These are phyloP conservation scores for Odontothrips loti DNA, from an alignment of 2,888 invertebrate genomes.

Conservation along the genomic window DNA sequence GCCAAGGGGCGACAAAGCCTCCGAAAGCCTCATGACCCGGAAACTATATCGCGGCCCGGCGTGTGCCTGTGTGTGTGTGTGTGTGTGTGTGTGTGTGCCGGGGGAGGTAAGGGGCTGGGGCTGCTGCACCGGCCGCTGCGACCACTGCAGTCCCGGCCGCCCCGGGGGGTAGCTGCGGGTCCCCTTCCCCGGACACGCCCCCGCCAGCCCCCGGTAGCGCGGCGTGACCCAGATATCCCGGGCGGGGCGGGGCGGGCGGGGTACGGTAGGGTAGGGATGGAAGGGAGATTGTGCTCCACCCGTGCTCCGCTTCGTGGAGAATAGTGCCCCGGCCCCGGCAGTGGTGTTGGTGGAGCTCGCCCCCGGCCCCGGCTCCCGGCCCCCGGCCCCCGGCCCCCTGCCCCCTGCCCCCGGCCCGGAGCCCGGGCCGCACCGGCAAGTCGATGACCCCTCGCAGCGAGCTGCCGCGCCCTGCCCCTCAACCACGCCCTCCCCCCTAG, in stretches of 20 bases:
- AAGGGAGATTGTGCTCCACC: background rate
- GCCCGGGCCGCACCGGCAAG: conserved; percentile 6
- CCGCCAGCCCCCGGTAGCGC: background rate
- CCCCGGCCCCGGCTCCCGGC: background rate
- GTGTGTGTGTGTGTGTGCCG: background rate
- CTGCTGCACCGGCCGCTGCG: background rate
- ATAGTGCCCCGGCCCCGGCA: background rate
- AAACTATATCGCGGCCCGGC: background rate
- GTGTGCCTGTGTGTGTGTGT: background rate
- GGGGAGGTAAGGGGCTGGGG: background rate
- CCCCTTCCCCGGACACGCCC: background rate
- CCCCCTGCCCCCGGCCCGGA: background rate
- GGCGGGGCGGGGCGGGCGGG: background rate
- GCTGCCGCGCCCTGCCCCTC: background rate
- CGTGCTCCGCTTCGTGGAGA: background rate
- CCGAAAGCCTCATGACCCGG: conserved; percentile 10
- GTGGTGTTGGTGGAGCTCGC: background rate
- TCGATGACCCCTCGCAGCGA: conserved; percentile 6
- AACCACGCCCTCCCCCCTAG: background rate
- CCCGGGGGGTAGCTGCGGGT: background rate
- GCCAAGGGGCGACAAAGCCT: background rate
- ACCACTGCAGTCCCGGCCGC: background rate
- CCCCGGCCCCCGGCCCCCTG: background rate
- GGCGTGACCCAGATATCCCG: conserved; percentile 22
- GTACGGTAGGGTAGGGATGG: background rate